phyloP scores from a whole-genome alignment of 2,797 vertebrate genomes.

The Apodemus agrarius region DNA sequence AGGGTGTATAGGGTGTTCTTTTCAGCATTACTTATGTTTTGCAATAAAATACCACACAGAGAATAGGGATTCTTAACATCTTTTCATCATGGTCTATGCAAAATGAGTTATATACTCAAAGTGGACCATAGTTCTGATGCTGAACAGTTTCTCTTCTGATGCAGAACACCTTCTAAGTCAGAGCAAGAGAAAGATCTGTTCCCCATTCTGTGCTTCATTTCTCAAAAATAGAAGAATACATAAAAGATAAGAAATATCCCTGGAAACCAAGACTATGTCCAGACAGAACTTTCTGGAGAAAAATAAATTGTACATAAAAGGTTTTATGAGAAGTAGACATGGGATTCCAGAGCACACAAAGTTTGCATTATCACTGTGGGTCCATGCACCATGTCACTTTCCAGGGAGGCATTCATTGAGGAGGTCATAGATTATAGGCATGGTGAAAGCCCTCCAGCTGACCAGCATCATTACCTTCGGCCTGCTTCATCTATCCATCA shows the following conservation, averaged over 20 bases:
- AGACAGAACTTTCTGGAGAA: slow-evolving; percentile 70
- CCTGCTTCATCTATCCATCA: neutral
- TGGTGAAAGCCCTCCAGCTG: slow-evolving; percentile 56
- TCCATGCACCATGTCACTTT: slow-evolving; percentile 61
- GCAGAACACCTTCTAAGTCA: neutral
- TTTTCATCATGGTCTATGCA: no score
- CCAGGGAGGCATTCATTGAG: neutral
- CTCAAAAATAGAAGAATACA: neutral
- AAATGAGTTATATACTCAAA: neutral
- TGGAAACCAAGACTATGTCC: slow-evolving; percentile 47
- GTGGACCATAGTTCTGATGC: neutral
- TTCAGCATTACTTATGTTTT: no score
- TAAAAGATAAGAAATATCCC: neutral
- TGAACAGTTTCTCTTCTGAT: neutral
- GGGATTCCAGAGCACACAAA: slow-evolving; percentile 49
- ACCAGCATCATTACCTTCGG: slow-evolving; percentile 43
- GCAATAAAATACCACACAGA: neutral
- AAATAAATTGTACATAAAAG: slow-evolving; percentile 66
- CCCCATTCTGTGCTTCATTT: neutral
- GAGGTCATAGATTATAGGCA: slow-evolving; percentile 57
- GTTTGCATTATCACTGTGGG: slow-evolving; percentile 43
- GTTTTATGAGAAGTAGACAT: slow-evolving; percentile 47
- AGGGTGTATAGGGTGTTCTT: neutral
- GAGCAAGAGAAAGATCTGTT: neutral
- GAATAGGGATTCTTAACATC: neutral